Evolutionary conservation across 2,888 invertebrate genomes (phyloP).

Genomic region (Linyphia triangularis): DNA sequence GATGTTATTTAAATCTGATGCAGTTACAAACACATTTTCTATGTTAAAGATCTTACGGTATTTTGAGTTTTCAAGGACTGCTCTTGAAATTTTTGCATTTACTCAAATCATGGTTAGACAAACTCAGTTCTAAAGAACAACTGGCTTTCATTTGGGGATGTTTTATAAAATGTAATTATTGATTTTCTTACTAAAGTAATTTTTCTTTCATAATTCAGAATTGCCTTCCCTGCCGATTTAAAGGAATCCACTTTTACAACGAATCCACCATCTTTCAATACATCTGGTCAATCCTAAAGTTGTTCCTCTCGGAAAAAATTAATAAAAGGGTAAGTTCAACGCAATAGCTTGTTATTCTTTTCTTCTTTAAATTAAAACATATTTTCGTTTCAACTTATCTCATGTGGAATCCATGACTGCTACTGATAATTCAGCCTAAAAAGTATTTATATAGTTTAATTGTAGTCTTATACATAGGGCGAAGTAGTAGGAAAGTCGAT

Average conservation of each 20-base stretch:
- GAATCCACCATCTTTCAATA: constrained; percentile 54
- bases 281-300: constrained; percentile 51
- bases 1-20: no score
- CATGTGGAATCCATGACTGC: no score
- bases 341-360: background rate
- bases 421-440: no score
- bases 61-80: background rate
- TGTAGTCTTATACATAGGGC: no score
- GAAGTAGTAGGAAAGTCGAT: no score
- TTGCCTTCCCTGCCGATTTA: constrained; percentile 51
- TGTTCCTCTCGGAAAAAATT: constrained; percentile 58
- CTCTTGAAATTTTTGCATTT: background rate
- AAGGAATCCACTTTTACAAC: constrained; percentile 61
- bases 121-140: background rate
- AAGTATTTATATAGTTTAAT: no score
- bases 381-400: no score
- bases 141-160: no score
- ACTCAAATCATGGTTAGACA: background rate
- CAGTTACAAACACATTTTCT: no score
- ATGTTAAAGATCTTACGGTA: no score
- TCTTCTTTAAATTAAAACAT: background rate
- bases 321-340: constrained; percentile 52
- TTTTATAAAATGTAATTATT: background rate
- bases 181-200: background rate
- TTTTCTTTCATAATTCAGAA: constrained; percentile 50